Percentiles rank a stretch among this genome's conserved stretches.
Conservation (phyloP, 2,888 invertebrate species). For the Philhelius pedissequus region DNA sequence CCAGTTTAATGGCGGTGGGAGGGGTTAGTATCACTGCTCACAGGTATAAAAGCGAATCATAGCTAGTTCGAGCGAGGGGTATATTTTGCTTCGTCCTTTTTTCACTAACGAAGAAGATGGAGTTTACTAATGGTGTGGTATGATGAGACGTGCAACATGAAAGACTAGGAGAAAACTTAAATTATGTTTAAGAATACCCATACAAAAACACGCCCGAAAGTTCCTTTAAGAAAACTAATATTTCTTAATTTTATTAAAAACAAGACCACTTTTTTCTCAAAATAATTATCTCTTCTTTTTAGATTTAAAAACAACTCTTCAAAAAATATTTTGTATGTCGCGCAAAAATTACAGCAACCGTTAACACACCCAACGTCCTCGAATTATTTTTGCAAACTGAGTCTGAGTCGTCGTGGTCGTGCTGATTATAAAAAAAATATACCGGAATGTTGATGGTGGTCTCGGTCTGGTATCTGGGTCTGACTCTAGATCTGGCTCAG, state of each 20-base stretch:
- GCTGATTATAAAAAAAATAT: constrained; percentile 3
- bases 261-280: neutral
- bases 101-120: neutral
- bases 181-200: neutral
- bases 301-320: neutral
- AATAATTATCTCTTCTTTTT: neutral
- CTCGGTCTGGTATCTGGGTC: neutral
- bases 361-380: constrained; percentile 53
- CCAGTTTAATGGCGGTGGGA: no score
- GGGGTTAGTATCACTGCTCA: no score
- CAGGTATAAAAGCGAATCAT: neutral
- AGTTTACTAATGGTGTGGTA: neutral
- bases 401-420: constrained; percentile 12
- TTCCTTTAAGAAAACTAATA: neutral
- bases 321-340: neutral
- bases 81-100: neutral
- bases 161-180: neutral
- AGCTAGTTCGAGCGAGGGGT: no score
- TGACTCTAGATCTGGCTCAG: neutral
- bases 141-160: neutral
- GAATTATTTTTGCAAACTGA: constrained; percentile 62
- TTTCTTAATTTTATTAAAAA: neutral
- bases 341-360: constrained; percentile 31
- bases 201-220: neutral
- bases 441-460: constrained; percentile 47